Evolutionary conservation across 1,140 invertebrate genomes (phyloP).

Genomic region (Listronotus oregonensis): DNA sequence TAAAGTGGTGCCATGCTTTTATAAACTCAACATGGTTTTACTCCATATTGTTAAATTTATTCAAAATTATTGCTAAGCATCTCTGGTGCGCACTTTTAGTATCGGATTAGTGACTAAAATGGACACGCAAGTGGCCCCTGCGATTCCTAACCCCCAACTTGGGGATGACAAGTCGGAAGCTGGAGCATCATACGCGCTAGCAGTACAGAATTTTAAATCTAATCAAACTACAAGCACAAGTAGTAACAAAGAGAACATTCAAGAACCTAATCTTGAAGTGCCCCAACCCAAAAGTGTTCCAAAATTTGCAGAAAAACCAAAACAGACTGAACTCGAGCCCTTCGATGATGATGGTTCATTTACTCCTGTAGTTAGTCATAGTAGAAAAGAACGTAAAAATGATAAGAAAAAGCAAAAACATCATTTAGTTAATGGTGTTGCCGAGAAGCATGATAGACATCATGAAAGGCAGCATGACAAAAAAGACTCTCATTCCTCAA

Average conservation of each 20-base stretch:
- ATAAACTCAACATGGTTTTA: slow-evolving; percentile 52
- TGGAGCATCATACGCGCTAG: slow-evolving; percentile 52
- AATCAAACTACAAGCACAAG: slow-evolving; percentile 14
- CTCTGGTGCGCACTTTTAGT: slow-evolving; percentile 27
- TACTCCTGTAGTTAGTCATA: slow-evolving; percentile 59
- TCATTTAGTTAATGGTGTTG: slow-evolving; percentile 33
- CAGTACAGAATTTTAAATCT: slow-evolving; percentile 52
- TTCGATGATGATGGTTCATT: slow-evolving; percentile 59
- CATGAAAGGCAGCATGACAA: slow-evolving; percentile 30
- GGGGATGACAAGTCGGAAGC: slow-evolving; percentile 35
- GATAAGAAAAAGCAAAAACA: slow-evolving; percentile 48
- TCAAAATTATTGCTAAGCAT: slow-evolving; percentile 39
- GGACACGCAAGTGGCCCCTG: slow-evolving; percentile 41
- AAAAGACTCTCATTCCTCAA: slow-evolving; percentile 37
- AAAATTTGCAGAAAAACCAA: slow-evolving; percentile 24
- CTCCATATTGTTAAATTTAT: slow-evolving; percentile 50
- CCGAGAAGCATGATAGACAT: slow-evolving; percentile 36
- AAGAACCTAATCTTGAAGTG: slow-evolving; percentile 31
- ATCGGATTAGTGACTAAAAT: slow-evolving; percentile 36
- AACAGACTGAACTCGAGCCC: slow-evolving; percentile 23
- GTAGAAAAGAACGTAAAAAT: slow-evolving; percentile 59
- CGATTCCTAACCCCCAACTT: slow-evolving; percentile 33
- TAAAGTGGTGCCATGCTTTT: slow-evolving; percentile 49
- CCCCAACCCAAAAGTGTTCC: slow-evolving; percentile 5
- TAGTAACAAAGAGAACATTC: slow-evolving; percentile 47